Base-by-base conservation (phyloP, 2,797 vertebrate species). In the Labeo calbasu region DNA sequence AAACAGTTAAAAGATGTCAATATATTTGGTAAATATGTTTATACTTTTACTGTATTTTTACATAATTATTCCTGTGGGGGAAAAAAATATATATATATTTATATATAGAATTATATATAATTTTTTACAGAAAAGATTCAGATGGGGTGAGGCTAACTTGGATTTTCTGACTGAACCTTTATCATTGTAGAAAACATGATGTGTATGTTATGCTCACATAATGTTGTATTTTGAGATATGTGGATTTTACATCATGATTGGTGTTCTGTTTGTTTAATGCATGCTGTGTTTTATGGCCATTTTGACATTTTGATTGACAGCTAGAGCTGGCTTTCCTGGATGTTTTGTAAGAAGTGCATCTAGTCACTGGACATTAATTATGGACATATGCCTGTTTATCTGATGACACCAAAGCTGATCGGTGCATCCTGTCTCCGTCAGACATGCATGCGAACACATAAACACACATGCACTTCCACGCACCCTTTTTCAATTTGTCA, bases 281-380 rank as follows among this genome's bases (percentile, higher is more conserved):
- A 46, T 23, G 10, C 43, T 69, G 68, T 65, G 89, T 88, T 92
- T 94, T 94, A 91, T 92, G 92, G 92, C 92, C 91, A 88, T 88
- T 32, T 91, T 87, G 93, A 89, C 91, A 88, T 80, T 81, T 84
- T 95, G 96, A 96, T 93, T 95, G 94, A 95, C 95, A 95, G 89
- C 92, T 92, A 92, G 91, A 94, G 92, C 91, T 83, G 89, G 89
- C 92, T 80, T 63, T 93, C 94, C 92, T 91, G 90, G 93, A 93
- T 93, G 94, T 93, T 93, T 77, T 94, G 90, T 91, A 91, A 94
- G 93, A 95, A 95, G 93, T 95, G 94, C 93, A 94, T 95, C 92
- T 84, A 94, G 95, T 94, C 94, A 92, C 90, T 92, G 91, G 90
- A 94, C 95, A 96, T 96, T 95, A 95, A 96, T 96, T 96, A 97